These are phyloP conservation scores for Macrobrachium rosenbergii DNA, from an alignment of 1,140 invertebrate species.

Conservation along the genomic window DNA sequence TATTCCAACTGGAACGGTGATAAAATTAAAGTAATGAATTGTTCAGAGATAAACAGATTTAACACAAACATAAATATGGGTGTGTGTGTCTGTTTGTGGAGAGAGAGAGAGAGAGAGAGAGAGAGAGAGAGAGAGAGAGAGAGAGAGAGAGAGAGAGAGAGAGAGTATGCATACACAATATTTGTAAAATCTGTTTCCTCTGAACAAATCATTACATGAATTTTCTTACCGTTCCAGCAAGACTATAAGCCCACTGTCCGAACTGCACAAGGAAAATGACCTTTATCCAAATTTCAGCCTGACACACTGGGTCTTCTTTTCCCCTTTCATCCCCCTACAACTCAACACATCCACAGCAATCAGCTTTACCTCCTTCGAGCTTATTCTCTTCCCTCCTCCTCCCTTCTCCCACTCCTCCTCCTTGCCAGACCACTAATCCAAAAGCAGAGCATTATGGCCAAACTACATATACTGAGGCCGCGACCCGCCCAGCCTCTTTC, in stretches of 20 bases:
- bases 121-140: conserved; percentile 16
- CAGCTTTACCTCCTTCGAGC: background rate
- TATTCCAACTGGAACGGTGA: background rate
- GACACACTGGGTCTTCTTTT: too few species aligned
- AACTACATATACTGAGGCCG: too few species aligned
- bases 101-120: conserved; percentile 2
- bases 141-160: background rate
- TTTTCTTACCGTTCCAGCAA: too few species aligned
- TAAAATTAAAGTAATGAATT: background rate
- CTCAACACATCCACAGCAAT: background rate
- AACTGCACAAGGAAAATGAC: too few species aligned
- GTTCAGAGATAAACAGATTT: background rate
- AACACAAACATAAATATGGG: background rate
- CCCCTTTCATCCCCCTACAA: too few species aligned
- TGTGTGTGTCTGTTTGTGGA: conserved; percentile 13
- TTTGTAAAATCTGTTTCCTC: too few species aligned
- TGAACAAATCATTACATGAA: too few species aligned
- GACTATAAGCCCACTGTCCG: too few species aligned
- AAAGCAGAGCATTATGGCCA: too few species aligned
- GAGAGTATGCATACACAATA: too few species aligned
- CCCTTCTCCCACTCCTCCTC: background rate
- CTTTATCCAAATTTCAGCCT: too few species aligned
- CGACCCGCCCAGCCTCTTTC: too few species aligned
- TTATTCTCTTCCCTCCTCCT: background rate
- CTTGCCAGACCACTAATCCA: background rate